Conservation (phyloP, 2,113 vertebrate genomes). For the Notothenia rossii region DNA sequence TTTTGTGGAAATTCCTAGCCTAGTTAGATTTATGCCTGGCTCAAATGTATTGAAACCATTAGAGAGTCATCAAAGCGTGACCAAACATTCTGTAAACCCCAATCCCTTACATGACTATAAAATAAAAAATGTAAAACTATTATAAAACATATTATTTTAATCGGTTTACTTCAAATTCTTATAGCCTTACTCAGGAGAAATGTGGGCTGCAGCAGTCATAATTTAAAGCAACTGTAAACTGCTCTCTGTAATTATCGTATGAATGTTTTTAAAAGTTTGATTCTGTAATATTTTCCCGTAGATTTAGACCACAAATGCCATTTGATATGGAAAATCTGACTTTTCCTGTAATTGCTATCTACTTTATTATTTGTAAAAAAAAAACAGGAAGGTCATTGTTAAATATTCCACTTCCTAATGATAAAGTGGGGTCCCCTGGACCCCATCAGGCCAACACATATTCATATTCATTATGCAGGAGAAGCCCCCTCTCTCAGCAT, state of each 20-base stretch:
- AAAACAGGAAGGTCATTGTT: background rate
- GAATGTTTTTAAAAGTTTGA: no score
- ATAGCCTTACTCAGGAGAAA: constrained; percentile 3
- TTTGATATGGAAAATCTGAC: background rate
- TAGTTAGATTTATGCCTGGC: constrained; percentile 58
- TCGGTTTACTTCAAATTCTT: constrained; percentile 30
- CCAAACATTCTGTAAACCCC: constrained; percentile 16
- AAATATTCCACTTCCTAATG: constrained; percentile 4
- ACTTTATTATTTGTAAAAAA: background rate
- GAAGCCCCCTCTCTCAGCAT: constrained; percentile 44
- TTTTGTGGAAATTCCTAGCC: constrained; percentile 35
- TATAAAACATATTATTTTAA: constrained; percentile 15
- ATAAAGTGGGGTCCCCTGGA: background rate
- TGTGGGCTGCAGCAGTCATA: background rate
- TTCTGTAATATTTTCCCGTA: background rate
- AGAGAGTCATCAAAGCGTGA: constrained; percentile 41
- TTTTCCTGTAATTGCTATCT: background rate
- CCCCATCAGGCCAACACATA: constrained; percentile 20
- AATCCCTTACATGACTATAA: constrained; percentile 20
- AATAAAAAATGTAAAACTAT: constrained; percentile 33
- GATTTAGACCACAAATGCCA: constrained; percentile 18
- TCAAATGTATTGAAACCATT: constrained; percentile 47
- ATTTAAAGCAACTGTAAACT: constrained; percentile 27
- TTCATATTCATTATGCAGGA: constrained; percentile 46
- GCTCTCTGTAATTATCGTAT: constrained; percentile 18